phyloP scores from a whole-genome alignment of 1,140 invertebrate genomes.

The Monomorium pharaonis region DNA sequence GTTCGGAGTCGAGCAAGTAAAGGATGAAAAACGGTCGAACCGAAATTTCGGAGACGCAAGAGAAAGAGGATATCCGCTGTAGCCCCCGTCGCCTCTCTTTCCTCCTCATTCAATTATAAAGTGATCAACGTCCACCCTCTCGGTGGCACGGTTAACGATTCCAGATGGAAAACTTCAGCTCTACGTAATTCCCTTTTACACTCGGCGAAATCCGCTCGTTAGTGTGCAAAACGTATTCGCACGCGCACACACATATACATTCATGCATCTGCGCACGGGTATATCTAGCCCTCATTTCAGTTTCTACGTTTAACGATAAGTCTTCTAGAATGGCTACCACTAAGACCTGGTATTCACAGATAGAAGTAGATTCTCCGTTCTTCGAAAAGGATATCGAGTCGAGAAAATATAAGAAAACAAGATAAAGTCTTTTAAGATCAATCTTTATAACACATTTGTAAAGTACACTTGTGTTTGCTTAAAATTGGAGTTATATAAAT shows the following conservation, averaged over 20 bases:
- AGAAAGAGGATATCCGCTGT: constrained; percentile 32
- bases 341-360: constrained; percentile 49
- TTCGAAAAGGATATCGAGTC: constrained; percentile 14
- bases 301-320: constrained; percentile 49
- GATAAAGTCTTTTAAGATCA: neutral
- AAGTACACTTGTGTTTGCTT: neutral
- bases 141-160: constrained; percentile 76
- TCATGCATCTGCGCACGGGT: neutral
- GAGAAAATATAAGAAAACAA: neutral
- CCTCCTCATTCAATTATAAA: constrained; percentile 79
- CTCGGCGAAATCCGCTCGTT: constrained; percentile 44
- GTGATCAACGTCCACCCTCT: constrained; percentile 77
- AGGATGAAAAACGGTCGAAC: constrained; percentile 54
- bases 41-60: constrained; percentile 71
- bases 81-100: constrained; percentile 15
- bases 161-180: constrained; percentile 76
- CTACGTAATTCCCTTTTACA: constrained; percentile 63
- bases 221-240: constrained; percentile 50
- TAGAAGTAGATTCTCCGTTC: neutral
- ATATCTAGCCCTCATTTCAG: constrained; percentile 9
- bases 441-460: neutral
- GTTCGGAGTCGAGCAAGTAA: neutral
- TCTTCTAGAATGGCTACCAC: constrained; percentile 39
- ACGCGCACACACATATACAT: neutral
- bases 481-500: neutral